Evolutionary conservation across 2,797 vertebrate species (phyloP), one percentile per base, ranked within the genome.

Genomic region (Anniella stebbinsi): DNA sequence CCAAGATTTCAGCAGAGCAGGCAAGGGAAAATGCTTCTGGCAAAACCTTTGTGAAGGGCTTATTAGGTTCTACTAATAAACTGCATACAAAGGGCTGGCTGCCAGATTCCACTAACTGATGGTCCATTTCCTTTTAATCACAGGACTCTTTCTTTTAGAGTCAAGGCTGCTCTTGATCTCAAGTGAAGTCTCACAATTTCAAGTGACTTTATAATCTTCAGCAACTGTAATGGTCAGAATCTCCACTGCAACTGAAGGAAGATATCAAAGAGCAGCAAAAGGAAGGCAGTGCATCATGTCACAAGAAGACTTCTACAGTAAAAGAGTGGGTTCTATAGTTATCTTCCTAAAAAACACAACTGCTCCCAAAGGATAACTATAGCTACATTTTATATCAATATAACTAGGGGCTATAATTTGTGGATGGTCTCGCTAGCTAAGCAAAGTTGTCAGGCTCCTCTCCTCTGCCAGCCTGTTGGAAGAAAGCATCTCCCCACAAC

Each of bases 51-150:
- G 66, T 63, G 30, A 54, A 28, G 36, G 60, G 21, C 18, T 9
- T 67, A n/a, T 54, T 75, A 87, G 17, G 57, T 51, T 78, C 72
- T 41, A 36, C 45, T 67, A 78, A 72, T 48, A 76, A 83, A 84
- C 23, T n/a, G 75, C 13, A 41, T 10, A 48, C 41, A 70, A 30
- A 70, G 30, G 70, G 54, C 54, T 30, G 57, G 48, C 12, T 69
- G 48, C 25, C 51, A 63, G 66, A 33, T 60, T 69, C 45, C 73
- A 51, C 87, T 90, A 28, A 54, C 73, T 84, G 45, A 1, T 78
- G n/a, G 1, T 87, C 0, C 4, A 15, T 86, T 73, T 60, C 11
- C 82, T 89, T 90, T 89, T 90, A 93, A 89, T 28, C 89, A 88
- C n/a, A 1, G 23, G 13, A 6, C 36, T 76, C 15, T 83, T 28